Evolutionary conservation across 2,797 vertebrate genomes (phyloP), one percentile per base, ranked within the genome.

Genomic region (Acridotheres tristis): DNA sequence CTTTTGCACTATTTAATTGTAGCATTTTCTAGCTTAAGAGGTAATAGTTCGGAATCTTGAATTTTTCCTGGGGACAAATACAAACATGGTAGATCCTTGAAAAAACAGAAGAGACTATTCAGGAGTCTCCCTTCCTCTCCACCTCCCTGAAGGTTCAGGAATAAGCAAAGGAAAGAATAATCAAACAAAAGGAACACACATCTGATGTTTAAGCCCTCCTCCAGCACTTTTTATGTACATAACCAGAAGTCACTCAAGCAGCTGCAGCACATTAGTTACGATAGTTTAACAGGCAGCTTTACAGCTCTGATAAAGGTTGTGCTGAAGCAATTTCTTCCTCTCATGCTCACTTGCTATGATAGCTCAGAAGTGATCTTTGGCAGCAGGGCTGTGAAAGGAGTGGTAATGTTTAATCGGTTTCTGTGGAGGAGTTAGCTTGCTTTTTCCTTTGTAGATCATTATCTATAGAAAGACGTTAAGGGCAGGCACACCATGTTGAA

Each of bases 401-500:
- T 93, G 96, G 93, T 97, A 97, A 97, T 97, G 97, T 98, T 97
- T 97, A 85, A 93, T 77, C 91, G 81, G 95, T 95, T 97, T 94
- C 94, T 69, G 95, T 97, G 74, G 97, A 92, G 93, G 94, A 96
- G 96, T 81, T 97, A 81, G 79, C 88, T 91, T 88, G 92, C 94
- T 97, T 96, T 75, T 92, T 97, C 86, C 89, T 68, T 71, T 96
- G 93, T 97, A 96, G 98, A 97, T 98, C 96, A 96, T 97, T 97
- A 97, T 98, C 98, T 96, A 3, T 67, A n/a, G 73, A 22, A 85
- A 96, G 92, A 94, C 34, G 65, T 93, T 88, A 94, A 97, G 92
- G 48, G 96, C 97, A 97, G 97, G 97, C 73, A 97, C 96, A 97
- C 97, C 96, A 98, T 98, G 98, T 96, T 98, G 97, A 97, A 96